A percentile compares a stretch with the other conserved stretches of the same genome.
Evolutionary conservation across 2,797 vertebrate genomes (phyloP).

Genomic region (Pseudochirops corinnae): DNA sequence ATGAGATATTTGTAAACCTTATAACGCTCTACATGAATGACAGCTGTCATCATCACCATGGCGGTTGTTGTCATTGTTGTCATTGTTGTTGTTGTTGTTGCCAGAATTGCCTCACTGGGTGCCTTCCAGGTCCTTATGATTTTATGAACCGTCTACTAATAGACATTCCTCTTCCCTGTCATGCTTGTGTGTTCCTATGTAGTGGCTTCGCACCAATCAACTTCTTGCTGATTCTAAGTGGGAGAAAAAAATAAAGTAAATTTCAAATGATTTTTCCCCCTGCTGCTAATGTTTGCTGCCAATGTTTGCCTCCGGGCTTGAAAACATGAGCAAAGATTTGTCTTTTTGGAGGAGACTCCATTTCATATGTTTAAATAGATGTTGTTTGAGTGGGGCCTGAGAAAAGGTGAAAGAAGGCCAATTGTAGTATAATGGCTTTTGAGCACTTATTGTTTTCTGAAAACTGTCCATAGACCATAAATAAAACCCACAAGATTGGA

Average conservation of each 20-base stretch:
- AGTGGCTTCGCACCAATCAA: conserved; percentile 10
- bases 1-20: neutral
- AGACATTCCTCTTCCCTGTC: neutral
- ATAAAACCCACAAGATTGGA: conserved; percentile 6
- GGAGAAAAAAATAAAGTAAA: conserved; percentile 62
- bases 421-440: conserved; percentile 13
- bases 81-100: neutral
- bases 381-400: conserved; percentile 26
- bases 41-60: neutral
- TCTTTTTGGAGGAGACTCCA: conserved; percentile 55
- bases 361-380: conserved; percentile 67
- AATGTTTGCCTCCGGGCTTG: conserved; percentile 71
- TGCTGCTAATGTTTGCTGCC: conserved; percentile 64
- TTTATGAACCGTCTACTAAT: too few relatives aligned
- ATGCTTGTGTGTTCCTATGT: neutral
- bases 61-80: neutral
- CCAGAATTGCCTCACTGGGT: neutral
- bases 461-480: conserved; percentile 24
- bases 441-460: conserved; percentile 4
- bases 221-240: conserved; percentile 50
- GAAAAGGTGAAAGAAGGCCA: neutral
- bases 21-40: neutral
- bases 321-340: conserved; percentile 71
- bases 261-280: conserved; percentile 62
- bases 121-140: neutral